These are phyloP conservation scores for Octonoba sinensis DNA, from an alignment of 2,888 invertebrate species.

Conservation along the genomic window DNA sequence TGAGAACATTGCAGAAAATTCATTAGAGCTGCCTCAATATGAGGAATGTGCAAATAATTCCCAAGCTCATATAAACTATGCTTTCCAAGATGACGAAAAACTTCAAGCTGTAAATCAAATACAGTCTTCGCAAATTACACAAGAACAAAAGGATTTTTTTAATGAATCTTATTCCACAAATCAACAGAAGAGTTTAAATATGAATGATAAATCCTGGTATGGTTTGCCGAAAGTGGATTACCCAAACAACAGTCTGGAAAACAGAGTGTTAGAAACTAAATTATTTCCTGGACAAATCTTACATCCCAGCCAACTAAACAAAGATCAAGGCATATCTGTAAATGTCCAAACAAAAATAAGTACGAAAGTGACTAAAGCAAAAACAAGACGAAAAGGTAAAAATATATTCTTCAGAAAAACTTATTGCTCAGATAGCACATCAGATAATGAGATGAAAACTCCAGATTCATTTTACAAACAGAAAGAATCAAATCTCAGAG, in stretches of 20 bases:
- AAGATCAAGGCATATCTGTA: conserved; percentile 41
- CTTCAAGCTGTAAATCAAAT: too few relatives aligned
- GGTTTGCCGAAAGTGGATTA: too few relatives aligned
- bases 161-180: too few relatives aligned
- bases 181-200: too few relatives aligned
- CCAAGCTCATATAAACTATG: conserved; percentile 14
- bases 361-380: conserved; percentile 43
- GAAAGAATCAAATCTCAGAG: conserved; percentile 7
- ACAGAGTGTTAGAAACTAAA: too few relatives aligned
- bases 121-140: too few relatives aligned
- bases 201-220: too few relatives aligned
- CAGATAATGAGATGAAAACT: conserved; percentile 32
- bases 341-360: conserved; percentile 48
- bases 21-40: conserved; percentile 8
- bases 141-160: too few relatives aligned
- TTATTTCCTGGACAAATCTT: background rate
- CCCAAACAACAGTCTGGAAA: too few relatives aligned
- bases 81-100: conserved; percentile 9
- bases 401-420: background rate
- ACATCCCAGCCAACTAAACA: background rate
- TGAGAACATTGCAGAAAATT: background rate
- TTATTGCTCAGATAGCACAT: conserved; percentile 31
- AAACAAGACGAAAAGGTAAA: conserved; percentile 20
- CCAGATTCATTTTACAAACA: background rate
- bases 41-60: background rate